Evolutionary conservation across 2,797 vertebrate species (phyloP), one percentile per base, ranked within the genome.

Genomic region (Cynopterus sphinx): DNA sequence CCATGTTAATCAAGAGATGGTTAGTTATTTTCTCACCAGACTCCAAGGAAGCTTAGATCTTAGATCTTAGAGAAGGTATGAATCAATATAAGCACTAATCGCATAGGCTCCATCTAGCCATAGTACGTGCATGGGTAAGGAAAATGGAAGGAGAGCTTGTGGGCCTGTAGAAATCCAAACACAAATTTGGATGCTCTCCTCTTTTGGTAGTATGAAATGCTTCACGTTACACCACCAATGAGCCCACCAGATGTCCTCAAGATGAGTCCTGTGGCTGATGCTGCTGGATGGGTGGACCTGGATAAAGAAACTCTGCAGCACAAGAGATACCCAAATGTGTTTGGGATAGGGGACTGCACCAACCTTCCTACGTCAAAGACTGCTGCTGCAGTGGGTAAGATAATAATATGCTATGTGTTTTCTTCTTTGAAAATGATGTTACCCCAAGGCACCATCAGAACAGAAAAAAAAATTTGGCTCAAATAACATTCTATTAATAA

Each of bases 201-300:
- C 92, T 87, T 57, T 11, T 59, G n/a, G 33, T 68, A 99, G 99
- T 99, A 99, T 96, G 99, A 99, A 98, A 99, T 99, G 99, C 99
- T 99, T 92, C 99, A 99, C 12, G 99, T 99, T 63, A 99, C 99
- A 0, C 99, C 99, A 9, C 99, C 99, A 0, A 99, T 99, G 99
- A 99, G 99, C 79, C 98, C 99, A 24, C 99, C 97, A 53, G 97
- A 98, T 1, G 99, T 99, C 24, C 96, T 99, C 28, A 98, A 99
- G 98, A 98, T 95, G 28, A 99, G 99, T 87, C 97, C 97, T 0
- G 98, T 99, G 96, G 98, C 99, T 0, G 99, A 99, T 90, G 95
- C 97, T 68, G 85, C 5, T 0, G 99, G 99, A 92, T 99, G 99
- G 99, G 97, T 99, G 96, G 99, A 99, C 24, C 90, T 99, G n/a